A percentile compares a stretch with the other conserved stretches of the same genome.
phyloP scores from a whole-genome alignment of 2,797 vertebrate species.

The Chelonia mydas region DNA sequence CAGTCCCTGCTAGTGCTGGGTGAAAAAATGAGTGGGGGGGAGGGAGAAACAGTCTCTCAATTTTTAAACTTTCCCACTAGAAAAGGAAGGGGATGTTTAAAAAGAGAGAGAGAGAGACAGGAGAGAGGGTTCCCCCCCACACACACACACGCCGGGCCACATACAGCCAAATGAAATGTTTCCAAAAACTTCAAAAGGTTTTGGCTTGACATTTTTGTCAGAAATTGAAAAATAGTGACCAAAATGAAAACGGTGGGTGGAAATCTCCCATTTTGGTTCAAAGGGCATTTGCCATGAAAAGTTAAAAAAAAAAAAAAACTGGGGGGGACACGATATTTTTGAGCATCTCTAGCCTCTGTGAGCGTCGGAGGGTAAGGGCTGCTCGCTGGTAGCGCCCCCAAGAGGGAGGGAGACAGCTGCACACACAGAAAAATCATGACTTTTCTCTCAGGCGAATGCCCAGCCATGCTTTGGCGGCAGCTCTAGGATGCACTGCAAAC shows the following conservation, averaged over 20 bases:
- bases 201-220: too few relatives aligned
- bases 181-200: too few relatives aligned
- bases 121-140: too few relatives aligned
- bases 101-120: background rate
- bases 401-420: accelerated
- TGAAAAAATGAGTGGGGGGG: background rate
- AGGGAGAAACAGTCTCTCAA: accelerated
- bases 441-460: background rate
- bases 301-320: too few relatives aligned
- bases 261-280: too few relatives aligned
- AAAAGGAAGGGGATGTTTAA: background rate
- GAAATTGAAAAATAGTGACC: too few relatives aligned
- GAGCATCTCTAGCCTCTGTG: background rate
- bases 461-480: background rate
- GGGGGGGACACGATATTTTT: too few relatives aligned
- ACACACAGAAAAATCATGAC: background rate
- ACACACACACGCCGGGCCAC: too few relatives aligned
- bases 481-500: background rate
- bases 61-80: background rate
- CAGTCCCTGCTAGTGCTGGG: too few relatives aligned
- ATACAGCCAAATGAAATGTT: too few relatives aligned
- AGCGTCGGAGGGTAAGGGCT: background rate
- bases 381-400: background rate
- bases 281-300: too few relatives aligned
- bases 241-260: too few relatives aligned